Evolutionary conservation across 2,113 vertebrate genomes (phyloP).

Genomic region (Hydrochoerus hydrochaeris): DNA sequence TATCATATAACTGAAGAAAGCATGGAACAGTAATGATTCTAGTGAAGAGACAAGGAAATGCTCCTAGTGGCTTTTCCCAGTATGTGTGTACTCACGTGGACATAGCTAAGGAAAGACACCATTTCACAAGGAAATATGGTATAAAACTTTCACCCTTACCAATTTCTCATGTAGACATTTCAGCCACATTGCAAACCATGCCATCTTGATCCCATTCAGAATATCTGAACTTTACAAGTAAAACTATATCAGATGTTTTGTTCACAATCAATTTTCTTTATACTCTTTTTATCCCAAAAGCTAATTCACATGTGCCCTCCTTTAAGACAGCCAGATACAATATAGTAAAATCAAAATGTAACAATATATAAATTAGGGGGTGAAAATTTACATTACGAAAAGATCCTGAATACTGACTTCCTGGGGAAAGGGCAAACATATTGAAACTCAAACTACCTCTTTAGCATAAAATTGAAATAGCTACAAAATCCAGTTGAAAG

Average conservation of each 20-base stretch:
- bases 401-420: constrained; percentile 17
- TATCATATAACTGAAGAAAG: constrained; percentile 31
- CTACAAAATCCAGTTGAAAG: background rate
- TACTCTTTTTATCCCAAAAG: constrained; percentile 73
- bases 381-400: constrained; percentile 52
- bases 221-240: constrained; percentile 73
- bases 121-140: constrained; percentile 5
- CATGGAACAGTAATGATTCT: background rate
- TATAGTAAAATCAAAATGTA: background rate
- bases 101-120: background rate
- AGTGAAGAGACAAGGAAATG: constrained; percentile 2
- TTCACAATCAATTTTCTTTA: constrained; percentile 72
- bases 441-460: background rate
- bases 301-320: constrained; percentile 68
- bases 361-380: constrained; percentile 59
- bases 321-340: constrained; percentile 55
- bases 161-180: constrained; percentile 56
- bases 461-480: constrained; percentile 12
- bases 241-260: constrained; percentile 78
- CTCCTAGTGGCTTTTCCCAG: background rate
- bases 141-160: background rate
- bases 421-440: background rate
- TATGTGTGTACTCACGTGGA: background rate
- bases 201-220: constrained; percentile 81
- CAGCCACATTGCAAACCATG: constrained; percentile 54